Conservation (phyloP, 2,797 vertebrate species). For the Emydoidea blandingii region DNA sequence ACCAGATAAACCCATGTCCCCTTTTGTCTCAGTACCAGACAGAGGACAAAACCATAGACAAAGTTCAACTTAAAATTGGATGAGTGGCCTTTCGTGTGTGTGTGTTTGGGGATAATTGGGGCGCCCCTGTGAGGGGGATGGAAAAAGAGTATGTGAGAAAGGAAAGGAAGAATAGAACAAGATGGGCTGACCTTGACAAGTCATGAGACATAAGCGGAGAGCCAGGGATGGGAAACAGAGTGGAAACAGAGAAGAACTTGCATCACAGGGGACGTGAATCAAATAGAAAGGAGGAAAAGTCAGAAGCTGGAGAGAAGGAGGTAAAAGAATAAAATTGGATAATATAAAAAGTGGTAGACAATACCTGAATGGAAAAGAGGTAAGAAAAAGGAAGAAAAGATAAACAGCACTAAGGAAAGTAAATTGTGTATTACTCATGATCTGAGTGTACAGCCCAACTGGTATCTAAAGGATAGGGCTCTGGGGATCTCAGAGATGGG, state of each 20-base stretch:
- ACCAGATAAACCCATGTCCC: background rate
- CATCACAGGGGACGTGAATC: background rate
- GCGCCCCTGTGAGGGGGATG: background rate
- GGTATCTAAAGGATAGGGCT: background rate
- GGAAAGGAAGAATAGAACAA: background rate
- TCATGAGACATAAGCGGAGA: background rate
- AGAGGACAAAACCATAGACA: background rate
- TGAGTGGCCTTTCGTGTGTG: background rate
- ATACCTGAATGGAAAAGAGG: background rate
- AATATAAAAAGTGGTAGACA: background rate
- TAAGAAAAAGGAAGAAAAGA: background rate
- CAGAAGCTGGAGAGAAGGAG: background rate
- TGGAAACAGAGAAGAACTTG: background rate
- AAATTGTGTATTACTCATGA: background rate
- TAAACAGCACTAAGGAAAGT: background rate
- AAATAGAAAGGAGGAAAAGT: background rate
- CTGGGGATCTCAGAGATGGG: background rate
- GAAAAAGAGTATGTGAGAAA: background rate
- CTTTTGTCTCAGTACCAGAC: background rate
- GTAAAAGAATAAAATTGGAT: background rate
- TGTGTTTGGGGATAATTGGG: background rate
- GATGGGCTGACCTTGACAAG: background rate
- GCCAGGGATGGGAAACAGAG: background rate
- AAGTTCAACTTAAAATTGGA: background rate
- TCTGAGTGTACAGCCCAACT: background rate